A percentile compares a stretch with the other conserved stretches of the same genome.
phyloP scores from a whole-genome alignment of 1,140 invertebrate genomes.

The Apis mellifera region DNA sequence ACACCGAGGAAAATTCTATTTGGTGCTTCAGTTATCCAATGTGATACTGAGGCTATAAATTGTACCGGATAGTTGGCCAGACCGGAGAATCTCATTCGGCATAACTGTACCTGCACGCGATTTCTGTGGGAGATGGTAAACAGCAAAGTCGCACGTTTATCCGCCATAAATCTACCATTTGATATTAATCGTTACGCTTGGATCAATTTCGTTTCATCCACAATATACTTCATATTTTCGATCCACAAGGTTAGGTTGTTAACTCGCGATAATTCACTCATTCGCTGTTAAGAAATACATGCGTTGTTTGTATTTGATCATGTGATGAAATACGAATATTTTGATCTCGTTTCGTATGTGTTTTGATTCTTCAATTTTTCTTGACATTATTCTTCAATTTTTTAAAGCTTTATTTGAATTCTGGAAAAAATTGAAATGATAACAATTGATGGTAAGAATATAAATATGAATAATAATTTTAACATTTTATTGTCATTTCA shows the following conservation, averaged over 20 bases:
- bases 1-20: slow-evolving; percentile 14
- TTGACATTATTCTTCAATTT: background rate
- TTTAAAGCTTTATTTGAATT: background rate
- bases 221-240: too few relatives aligned
- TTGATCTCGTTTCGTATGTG: background rate
- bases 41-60: slow-evolving; percentile 35
- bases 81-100: slow-evolving; percentile 42
- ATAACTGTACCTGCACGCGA: slow-evolving; percentile 44
- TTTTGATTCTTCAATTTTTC: too few relatives aligned
- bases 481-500: too few relatives aligned
- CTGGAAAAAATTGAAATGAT: background rate
- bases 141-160: background rate
- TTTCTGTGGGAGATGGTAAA: slow-evolving; percentile 7
- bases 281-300: too few relatives aligned
- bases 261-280: too few relatives aligned
- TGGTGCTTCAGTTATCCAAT: background rate
- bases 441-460: background rate
- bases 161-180: slow-evolving; percentile 25
- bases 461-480: too few relatives aligned
- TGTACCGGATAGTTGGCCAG: slow-evolving; percentile 20
- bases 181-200: slow-evolving; percentile 17
- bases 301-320: too few relatives aligned
- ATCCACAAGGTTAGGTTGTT: too few relatives aligned
- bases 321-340: too few relatives aligned
- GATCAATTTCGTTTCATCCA: slow-evolving; percentile 10